Evolutionary conservation across 1,140 invertebrate genomes (phyloP).

Genomic region (Sarcophaga peregrina): DNA sequence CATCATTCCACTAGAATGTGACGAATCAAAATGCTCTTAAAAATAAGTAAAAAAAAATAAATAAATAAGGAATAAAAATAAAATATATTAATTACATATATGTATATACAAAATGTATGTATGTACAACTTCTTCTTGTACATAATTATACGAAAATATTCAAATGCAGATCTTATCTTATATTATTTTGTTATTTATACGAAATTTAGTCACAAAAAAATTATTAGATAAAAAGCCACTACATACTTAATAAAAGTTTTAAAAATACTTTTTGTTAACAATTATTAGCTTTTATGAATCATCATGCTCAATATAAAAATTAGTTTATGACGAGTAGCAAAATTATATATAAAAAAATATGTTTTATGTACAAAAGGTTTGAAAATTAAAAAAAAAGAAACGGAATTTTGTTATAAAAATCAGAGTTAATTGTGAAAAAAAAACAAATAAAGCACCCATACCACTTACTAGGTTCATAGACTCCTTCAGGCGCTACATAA

Average conservation of each 20-base stretch:
- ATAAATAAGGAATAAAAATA: neutral
- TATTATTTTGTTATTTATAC: too few relatives aligned
- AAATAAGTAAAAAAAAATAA: neutral
- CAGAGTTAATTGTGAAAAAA: slow-evolving; percentile 17
- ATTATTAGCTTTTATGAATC: too few relatives aligned
- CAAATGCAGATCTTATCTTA: too few relatives aligned
- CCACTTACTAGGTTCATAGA: slow-evolving; percentile 66
- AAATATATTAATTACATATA: neutral
- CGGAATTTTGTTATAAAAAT: too few relatives aligned
- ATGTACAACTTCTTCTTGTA: too few relatives aligned
- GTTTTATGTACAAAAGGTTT: neutral
- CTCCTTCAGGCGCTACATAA: slow-evolving; percentile 62
- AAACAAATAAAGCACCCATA: slow-evolving; percentile 66
- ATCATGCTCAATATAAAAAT: neutral
- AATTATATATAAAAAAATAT: slow-evolving; percentile 9
- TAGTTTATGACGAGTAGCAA: neutral
- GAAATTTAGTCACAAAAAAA: too few relatives aligned
- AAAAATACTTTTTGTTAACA: too few relatives aligned
- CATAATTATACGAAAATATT: too few relatives aligned
- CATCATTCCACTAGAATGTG: slow-evolving; percentile 1
- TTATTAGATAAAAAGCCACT: too few relatives aligned
- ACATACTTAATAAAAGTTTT: too few relatives aligned
- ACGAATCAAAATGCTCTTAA: neutral
- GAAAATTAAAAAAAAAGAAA: slow-evolving; percentile 33
- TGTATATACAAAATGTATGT: too few relatives aligned